Percentiles rank a stretch among this genome's conserved stretches.
Evolutionary conservation across 35 echinoderm and acorn worm genomes (phyloP).

Genomic region (Hemicentrotus pulcherrimus): DNA sequence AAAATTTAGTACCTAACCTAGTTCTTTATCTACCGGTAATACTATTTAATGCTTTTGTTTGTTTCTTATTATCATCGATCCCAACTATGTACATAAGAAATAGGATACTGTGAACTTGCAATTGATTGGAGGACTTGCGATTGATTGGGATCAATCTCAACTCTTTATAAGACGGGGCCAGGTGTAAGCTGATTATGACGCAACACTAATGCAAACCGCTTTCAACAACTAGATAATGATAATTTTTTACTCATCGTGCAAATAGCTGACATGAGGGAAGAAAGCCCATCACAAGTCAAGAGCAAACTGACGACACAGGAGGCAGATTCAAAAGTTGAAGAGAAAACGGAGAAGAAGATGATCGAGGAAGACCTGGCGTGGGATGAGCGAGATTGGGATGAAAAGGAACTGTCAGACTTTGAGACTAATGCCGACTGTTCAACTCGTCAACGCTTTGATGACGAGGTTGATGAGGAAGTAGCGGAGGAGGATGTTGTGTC

Average conservation of each 20-base stretch:
- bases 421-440: not conserved
- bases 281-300: not conserved
- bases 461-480: not conserved
- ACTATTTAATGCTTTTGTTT: no score
- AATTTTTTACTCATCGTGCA: not conserved
- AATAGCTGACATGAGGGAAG: not conserved
- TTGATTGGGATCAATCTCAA: no score
- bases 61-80: no score
- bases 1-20: no score
- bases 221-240: no score
- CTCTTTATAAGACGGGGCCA: no score
- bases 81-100: no score
- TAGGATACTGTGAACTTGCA: no score
- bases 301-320: not conserved
- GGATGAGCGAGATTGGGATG: slow-evolving; percentile 31
- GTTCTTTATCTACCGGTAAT: no score
- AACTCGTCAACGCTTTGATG: not conserved
- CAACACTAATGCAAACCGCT: no score
- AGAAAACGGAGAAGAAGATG: not conserved
- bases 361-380: slow-evolving; percentile 22
- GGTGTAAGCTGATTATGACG: no score
- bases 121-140: no score
- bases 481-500: not conserved
- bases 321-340: not conserved
- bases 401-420: not conserved